Evolutionary conservation across 2,888 invertebrate species (phyloP).

Genomic region (Ormyrus pomaceus): DNA sequence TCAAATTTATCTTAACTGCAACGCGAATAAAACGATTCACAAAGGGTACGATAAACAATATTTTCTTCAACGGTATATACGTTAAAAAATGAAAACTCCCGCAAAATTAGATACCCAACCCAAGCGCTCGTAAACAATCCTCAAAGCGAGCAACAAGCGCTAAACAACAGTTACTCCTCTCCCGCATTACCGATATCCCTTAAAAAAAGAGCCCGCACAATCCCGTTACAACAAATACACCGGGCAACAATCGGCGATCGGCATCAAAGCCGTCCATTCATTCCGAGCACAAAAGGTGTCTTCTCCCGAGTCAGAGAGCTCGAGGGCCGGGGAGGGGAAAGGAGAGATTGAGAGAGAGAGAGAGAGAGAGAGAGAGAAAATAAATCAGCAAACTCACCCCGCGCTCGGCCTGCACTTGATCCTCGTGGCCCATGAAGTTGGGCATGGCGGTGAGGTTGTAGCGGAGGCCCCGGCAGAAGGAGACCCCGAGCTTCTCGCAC

Average conservation of each 20-base stretch:
- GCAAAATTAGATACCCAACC: too few species aligned
- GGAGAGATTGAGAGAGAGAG: background rate
- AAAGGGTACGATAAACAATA: too few species aligned
- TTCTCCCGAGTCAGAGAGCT: background rate
- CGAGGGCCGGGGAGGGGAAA: background rate
- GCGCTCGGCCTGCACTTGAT: constrained; percentile 88
- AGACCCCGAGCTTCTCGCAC: constrained; percentile 88
- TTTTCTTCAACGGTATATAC: too few species aligned
- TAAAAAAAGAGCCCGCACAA: too few species aligned
- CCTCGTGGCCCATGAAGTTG: constrained; percentile 88
- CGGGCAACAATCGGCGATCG: background rate
- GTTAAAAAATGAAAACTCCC: too few species aligned
- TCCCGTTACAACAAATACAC: background rate
- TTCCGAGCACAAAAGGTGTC: background rate
- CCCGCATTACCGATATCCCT: too few species aligned
- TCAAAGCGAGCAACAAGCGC: too few species aligned
- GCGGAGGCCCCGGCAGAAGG: constrained; percentile 88
- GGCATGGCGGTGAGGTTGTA: constrained; percentile 93
- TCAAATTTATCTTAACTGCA: too few species aligned
- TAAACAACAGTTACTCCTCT: too few species aligned
- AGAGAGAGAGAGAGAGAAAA: constrained; percentile 2
- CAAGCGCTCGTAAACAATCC: too few species aligned
- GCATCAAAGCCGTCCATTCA: background rate
- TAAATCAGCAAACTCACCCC: constrained; percentile 78
- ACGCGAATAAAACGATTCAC: too few species aligned